These are phyloP conservation scores for Phoxinus phoxinus DNA, from an alignment of 2,113 vertebrate species.

Conservation along the genomic window DNA sequence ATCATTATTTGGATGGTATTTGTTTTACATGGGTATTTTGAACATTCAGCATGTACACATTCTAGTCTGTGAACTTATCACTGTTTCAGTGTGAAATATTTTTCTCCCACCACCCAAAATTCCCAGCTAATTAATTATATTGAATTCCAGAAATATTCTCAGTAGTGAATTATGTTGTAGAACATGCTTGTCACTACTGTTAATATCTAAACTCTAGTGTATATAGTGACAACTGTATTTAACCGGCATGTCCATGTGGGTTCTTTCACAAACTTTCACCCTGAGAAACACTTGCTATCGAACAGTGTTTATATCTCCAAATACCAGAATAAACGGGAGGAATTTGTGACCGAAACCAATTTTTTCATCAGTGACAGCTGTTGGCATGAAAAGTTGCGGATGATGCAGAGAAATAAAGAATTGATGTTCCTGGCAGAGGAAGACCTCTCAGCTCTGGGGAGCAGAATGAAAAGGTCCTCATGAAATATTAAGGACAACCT, in stretches of 20 bases:
- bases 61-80: neutral
- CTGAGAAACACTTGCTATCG: neutral
- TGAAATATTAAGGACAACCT: slow-evolving; percentile 73
- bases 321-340: neutral
- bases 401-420: slow-evolving; percentile 70
- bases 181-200: neutral
- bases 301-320: neutral
- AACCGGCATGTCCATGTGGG: neutral
- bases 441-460: slow-evolving; percentile 60
- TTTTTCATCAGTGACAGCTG: slow-evolving; percentile 67
- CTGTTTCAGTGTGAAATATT: neutral
- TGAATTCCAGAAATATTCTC: neutral
- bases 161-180: neutral
- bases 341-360: slow-evolving; percentile 46
- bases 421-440: slow-evolving; percentile 66
- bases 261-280: neutral
- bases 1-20: neutral
- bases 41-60: neutral
- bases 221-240: neutral
- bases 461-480: slow-evolving; percentile 68
- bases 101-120: neutral
- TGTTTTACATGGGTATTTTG: neutral
- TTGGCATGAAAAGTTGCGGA: slow-evolving; percentile 49
- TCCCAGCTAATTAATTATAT: neutral
- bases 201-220: neutral